Conservation (phyloP, 2,797 vertebrate genomes). For the Ctenosaura bakeri region DNA sequence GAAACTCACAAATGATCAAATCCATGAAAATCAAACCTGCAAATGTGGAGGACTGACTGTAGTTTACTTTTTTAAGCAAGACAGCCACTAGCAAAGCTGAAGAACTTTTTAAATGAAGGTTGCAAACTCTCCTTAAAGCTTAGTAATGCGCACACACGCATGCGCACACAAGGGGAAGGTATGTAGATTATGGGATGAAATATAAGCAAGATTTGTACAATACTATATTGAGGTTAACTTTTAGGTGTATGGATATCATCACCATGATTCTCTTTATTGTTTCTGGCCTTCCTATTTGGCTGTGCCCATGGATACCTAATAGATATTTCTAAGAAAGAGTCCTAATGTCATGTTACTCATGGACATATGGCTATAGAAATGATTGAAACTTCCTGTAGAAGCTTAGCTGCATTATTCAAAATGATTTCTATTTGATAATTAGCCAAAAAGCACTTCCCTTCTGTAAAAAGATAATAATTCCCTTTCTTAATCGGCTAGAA, state of each 20-base stretch:
- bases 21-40: no score
- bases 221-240: neutral
- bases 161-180: slow-evolving; percentile 13
- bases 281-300: neutral
- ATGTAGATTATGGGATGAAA: slow-evolving; percentile 29
- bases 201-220: neutral
- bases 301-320: neutral
- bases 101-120: slow-evolving; percentile 25
- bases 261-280: neutral
- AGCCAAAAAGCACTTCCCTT: no score
- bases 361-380: neutral
- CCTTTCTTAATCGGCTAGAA: neutral
- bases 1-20: no score
- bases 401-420: neutral
- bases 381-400: neutral
- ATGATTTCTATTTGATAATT: neutral
- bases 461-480: neutral
- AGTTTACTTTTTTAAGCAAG: neutral
- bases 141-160: neutral
- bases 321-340: no score
- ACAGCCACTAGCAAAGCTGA: neutral
- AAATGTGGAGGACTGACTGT: no score
- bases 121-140: slow-evolving; percentile 1
- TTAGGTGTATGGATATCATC: neutral
- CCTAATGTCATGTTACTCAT: neutral